Conservation (phyloP, 1,140 invertebrate species). For the Caligus rogercresseyi region DNA sequence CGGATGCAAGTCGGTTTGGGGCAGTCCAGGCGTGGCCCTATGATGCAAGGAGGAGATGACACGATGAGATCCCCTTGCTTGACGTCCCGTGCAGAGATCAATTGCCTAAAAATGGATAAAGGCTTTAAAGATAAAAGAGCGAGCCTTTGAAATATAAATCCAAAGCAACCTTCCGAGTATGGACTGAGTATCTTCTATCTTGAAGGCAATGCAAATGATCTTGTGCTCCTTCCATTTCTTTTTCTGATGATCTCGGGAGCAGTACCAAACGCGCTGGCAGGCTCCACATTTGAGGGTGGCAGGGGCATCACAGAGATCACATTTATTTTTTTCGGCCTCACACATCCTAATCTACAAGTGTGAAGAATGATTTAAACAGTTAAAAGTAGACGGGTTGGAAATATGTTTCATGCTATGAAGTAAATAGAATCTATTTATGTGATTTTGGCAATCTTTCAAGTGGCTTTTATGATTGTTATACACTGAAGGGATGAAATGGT, state of each 20-base stretch:
- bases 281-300: slow-evolving; percentile 27
- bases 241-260: slow-evolving; percentile 29
- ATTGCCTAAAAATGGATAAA: not conserved
- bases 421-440: not conserved
- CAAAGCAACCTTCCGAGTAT: not conserved
- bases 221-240: slow-evolving; percentile 30
- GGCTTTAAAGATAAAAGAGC: not conserved
- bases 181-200: slow-evolving; percentile 11
- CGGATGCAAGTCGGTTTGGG: slow-evolving; percentile 5
- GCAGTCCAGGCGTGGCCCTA: not conserved
- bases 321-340: slow-evolving; percentile 21
- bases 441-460: slow-evolving; percentile 22
- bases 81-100: slow-evolving; percentile 21
- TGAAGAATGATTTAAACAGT: too few relatives aligned
- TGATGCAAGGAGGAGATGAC: slow-evolving; percentile 27
- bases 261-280: slow-evolving; percentile 28
- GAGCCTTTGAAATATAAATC: not conserved
- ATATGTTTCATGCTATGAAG: too few relatives aligned
- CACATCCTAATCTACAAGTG: not conserved
- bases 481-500: too few relatives aligned
- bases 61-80: slow-evolving; percentile 30
- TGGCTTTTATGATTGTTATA: too few relatives aligned
- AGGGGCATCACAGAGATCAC: slow-evolving; percentile 25
- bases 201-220: slow-evolving; percentile 32
- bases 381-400: too few relatives aligned